These are phyloP conservation scores for Lepidonotus clava DNA, from an alignment of 2,888 invertebrate genomes.

Conservation along the genomic window DNA sequence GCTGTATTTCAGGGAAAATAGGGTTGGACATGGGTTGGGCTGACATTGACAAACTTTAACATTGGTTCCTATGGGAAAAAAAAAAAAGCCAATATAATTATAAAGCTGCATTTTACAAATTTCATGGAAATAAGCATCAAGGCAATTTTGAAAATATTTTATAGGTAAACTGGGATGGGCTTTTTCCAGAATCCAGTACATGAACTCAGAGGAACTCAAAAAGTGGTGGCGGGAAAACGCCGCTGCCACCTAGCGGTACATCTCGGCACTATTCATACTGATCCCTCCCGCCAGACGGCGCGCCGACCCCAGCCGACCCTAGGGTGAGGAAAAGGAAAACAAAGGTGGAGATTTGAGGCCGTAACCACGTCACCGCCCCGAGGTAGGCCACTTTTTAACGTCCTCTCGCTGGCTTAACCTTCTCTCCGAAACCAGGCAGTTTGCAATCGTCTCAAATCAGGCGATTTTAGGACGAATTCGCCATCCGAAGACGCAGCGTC, in stretches of 20 bases:
- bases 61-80: too few relatives aligned
- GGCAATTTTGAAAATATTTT: too few relatives aligned
- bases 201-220: too few relatives aligned
- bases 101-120: too few relatives aligned
- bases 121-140: too few relatives aligned
- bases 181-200: too few relatives aligned
- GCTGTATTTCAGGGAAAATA: too few relatives aligned
- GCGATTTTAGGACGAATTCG: background rate
- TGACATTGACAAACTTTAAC: too few relatives aligned
- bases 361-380: background rate
- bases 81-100: too few relatives aligned
- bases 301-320: background rate
- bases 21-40: too few relatives aligned
- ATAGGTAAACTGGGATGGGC: too few relatives aligned
- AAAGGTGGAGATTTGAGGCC: slow-evolving; percentile 2
- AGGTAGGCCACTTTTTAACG: background rate
- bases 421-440: background rate
- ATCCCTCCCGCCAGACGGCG: background rate
- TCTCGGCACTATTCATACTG: background rate
- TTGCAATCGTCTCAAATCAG: background rate
- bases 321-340: background rate
- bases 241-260: background rate
- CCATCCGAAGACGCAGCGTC: background rate
- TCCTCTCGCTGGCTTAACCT: background rate
- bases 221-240: background rate